Conservation (phyloP, 2,113 vertebrate genomes). For the Periophthalmus modestus region DNA sequence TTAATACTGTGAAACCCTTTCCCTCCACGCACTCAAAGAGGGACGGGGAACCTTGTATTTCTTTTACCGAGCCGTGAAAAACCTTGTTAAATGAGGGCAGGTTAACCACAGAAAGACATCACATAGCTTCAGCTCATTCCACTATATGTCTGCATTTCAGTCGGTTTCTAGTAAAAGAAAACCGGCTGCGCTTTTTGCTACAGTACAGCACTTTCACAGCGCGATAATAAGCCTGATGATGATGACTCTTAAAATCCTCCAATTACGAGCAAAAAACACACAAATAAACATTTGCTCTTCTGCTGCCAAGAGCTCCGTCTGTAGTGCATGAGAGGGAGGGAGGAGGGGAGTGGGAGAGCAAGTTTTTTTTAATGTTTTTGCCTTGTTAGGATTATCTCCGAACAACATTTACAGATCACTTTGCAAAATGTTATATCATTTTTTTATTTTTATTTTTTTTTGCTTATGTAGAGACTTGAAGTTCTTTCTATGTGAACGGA, state of each 20-base stretch:
- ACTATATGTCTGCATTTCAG: constrained; percentile 40
- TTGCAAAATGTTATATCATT: constrained; percentile 78
- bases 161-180: constrained; percentile 59
- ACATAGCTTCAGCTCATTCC: constrained; percentile 28
- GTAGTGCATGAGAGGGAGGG: constrained; percentile 71
- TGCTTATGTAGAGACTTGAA: constrained; percentile 38
- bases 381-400: constrained; percentile 82
- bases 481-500: background rate
- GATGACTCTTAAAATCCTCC: constrained; percentile 85
- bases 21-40: constrained; percentile 43
- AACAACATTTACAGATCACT: constrained; percentile 83
- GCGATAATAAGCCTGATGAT: constrained; percentile 83
- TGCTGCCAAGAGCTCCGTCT: constrained; percentile 93
- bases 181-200: constrained; percentile 49
- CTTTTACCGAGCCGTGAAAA: constrained; percentile 67
- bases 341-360: constrained; percentile 79
- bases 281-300: constrained; percentile 90
- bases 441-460: constrained; percentile 81
- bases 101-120: constrained; percentile 71
- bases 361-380: constrained; percentile 75
- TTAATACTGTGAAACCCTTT: constrained; percentile 79
- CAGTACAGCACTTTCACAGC: constrained; percentile 79
- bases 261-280: constrained; percentile 84
- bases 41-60: constrained; percentile 53
- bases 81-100: constrained; percentile 74